Evolutionary conservation across 2,113 vertebrate species (phyloP).

Genomic region (Hydropotes inermis): DNA sequence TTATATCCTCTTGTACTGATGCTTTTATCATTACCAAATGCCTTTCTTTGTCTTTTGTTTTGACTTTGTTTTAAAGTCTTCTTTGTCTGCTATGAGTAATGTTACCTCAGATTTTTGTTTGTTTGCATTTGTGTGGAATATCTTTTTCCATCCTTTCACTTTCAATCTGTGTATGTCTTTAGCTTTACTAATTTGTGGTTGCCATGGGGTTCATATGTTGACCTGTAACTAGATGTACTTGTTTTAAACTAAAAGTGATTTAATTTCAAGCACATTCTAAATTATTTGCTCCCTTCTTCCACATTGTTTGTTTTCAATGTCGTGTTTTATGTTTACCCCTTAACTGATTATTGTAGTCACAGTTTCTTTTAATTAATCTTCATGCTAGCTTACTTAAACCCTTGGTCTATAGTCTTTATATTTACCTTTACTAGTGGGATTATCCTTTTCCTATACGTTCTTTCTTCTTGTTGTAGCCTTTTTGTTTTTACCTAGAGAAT

Average conservation of each 20-base stretch:
- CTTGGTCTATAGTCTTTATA: background rate
- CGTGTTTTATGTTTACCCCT: background rate
- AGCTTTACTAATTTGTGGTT: background rate
- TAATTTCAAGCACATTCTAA: background rate
- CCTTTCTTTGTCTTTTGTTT: background rate
- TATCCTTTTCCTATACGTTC: background rate
- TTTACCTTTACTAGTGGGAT: background rate
- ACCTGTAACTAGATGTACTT: background rate
- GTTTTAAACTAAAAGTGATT: background rate
- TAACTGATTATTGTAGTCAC: background rate
- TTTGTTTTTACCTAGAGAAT: background rate
- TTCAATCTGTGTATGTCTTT: background rate
- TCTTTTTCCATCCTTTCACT: background rate
- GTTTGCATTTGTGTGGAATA: background rate
- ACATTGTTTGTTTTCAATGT: background rate
- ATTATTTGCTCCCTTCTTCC: background rate
- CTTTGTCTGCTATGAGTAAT: background rate
- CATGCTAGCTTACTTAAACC: background rate
- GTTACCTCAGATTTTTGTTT: background rate
- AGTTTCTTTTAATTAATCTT: background rate
- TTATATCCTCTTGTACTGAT: background rate
- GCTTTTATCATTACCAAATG: background rate
- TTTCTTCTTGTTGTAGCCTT: background rate
- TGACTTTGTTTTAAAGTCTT: background rate
- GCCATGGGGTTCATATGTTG: background rate